Percentiles rank a stretch among this genome's conserved stretches.
Evolutionary conservation across 2,113 vertebrate species (phyloP).

Genomic region (Brachyhypopomus gauderio): DNA sequence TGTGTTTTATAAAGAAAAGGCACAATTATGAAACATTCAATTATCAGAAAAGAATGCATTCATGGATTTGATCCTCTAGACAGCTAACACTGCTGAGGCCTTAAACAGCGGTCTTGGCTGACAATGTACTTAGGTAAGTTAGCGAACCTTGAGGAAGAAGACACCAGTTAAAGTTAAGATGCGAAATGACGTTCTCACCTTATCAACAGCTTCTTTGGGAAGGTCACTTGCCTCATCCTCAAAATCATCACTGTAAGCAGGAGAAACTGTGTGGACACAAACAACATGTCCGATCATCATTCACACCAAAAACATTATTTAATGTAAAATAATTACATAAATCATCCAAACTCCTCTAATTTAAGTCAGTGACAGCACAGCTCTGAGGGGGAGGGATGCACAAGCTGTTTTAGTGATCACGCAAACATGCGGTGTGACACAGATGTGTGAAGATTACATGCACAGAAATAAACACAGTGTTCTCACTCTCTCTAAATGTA

Average conservation of each 20-base stretch:
- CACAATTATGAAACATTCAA: neutral
- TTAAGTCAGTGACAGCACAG: too few relatives aligned
- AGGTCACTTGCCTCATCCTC: conserved; percentile 75
- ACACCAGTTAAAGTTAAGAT: neutral
- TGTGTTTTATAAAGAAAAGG: too few relatives aligned
- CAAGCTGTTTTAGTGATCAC: too few relatives aligned
- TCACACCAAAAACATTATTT: neutral
- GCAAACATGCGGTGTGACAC: too few relatives aligned
- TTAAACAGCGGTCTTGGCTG: neutral
- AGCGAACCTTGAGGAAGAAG: neutral
- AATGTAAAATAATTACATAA: neutral
- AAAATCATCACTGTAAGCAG: conserved; percentile 89
- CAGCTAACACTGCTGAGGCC: neutral
- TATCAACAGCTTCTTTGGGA: conserved; percentile 37
- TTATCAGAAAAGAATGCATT: neutral
- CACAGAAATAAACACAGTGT: too few relatives aligned
- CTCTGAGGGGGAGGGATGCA: too few relatives aligned
- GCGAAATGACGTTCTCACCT: conserved; percentile 56
- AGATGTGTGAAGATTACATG: too few relatives aligned
- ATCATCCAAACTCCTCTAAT: too few relatives aligned
- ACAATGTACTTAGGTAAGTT: neutral
- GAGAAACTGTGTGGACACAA: conserved; percentile 62
- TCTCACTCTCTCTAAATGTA: too few relatives aligned
- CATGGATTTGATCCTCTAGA: too few relatives aligned
- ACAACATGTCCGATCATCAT: neutral